Evolutionary conservation across 35 echinoderm and acorn worm species (phyloP).

Genomic region (Patiria miniata): DNA sequence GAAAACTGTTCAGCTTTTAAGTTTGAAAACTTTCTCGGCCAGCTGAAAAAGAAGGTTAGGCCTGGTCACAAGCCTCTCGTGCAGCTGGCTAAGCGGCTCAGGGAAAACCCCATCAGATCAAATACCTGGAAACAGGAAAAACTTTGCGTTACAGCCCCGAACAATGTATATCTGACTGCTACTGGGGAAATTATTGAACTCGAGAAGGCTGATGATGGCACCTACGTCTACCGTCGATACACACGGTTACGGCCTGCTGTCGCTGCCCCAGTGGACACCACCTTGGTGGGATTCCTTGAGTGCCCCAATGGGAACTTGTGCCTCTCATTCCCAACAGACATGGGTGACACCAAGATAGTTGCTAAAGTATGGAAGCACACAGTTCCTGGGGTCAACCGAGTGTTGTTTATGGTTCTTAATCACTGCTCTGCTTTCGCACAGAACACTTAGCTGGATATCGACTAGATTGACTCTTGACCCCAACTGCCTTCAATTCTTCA

Average conservation of each 20-base stretch:
- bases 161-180: conserved; percentile 1
- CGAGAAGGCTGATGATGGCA: not conserved
- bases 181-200: conserved; percentile 1
- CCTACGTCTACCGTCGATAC: not conserved
- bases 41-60: conserved; percentile 1
- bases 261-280: not conserved
- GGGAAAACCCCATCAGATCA: not conserved
- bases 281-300: not conserved
- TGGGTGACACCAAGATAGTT: not conserved
- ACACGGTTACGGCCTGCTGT: not conserved
- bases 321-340: not conserved
- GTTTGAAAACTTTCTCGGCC: too few relatives aligned
- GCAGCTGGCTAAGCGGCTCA: not conserved
- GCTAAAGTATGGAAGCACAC: not conserved
- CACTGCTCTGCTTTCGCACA: too few relatives aligned
- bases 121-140: conserved; percentile 1
- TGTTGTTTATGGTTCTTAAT: too few relatives aligned
- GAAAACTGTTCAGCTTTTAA: too few relatives aligned
- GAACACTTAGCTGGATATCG: too few relatives aligned
- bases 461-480: not conserved
- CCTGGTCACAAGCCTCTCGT: not conserved
- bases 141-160: not conserved
- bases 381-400: not conserved
- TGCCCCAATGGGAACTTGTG: not conserved
- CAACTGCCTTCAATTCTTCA: conserved; percentile 1